A percentile compares a stretch with the other conserved stretches of the same genome.
Evolutionary conservation across 2,113 vertebrate species (phyloP).

Genomic region (Diadophis punctatus): DNA sequence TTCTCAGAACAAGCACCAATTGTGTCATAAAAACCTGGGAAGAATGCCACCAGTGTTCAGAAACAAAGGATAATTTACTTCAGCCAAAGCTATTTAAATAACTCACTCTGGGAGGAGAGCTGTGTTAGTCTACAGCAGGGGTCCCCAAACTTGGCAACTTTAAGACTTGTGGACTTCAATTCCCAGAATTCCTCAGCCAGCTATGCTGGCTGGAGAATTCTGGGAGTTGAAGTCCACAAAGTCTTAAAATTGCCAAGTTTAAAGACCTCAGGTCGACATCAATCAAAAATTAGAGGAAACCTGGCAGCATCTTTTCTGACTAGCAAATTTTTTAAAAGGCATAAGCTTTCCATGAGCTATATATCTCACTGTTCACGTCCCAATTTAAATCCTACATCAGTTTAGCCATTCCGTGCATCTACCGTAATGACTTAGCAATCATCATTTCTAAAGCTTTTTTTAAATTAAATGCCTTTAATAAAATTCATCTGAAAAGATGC

Average conservation of each 20-base stretch:
- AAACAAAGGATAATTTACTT: not conserved
- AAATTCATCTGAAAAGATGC: not conserved
- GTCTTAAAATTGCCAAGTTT: too few relatives aligned
- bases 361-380: not conserved
- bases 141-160: too few relatives aligned
- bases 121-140: not conserved
- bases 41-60: not conserved
- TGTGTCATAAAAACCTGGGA: not conserved
- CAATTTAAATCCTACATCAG: not conserved
- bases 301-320: not conserved
- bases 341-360: not conserved
- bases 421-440: not conserved
- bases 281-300: not conserved
- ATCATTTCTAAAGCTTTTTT: not conserved
- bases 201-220: too few relatives aligned
- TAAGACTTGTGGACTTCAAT: too few relatives aligned
- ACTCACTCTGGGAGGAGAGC: not conserved
- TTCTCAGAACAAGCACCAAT: not conserved
- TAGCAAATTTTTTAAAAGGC: not conserved
- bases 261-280: too few relatives aligned
- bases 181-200: too few relatives aligned
- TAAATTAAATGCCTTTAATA: not conserved
- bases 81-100: not conserved
- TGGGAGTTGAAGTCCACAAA: too few relatives aligned
- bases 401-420: not conserved